These are phyloP conservation scores for Malurus alboscapulatus DNA, from an alignment of 2,113 vertebrate genomes.

Conservation along the genomic window DNA sequence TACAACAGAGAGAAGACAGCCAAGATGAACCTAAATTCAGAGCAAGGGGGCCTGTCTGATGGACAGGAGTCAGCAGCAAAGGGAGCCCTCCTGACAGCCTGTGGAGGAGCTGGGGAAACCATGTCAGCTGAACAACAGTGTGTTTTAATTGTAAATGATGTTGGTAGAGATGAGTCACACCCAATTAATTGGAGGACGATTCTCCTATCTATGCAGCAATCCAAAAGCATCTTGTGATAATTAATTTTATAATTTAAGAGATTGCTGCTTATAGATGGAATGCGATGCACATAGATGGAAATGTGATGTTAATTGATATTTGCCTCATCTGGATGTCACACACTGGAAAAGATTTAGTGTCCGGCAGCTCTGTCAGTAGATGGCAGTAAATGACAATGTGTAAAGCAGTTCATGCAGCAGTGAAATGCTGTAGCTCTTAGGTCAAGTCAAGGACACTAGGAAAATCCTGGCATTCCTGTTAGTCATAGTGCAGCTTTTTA, in stretches of 20 bases:
- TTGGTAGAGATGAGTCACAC: neutral
- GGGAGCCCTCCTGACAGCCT: neutral
- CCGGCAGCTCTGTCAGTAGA: neutral
- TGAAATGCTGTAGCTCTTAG: neutral
- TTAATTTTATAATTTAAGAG: neutral
- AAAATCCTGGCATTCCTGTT: neutral
- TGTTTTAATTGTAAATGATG: neutral
- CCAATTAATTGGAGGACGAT: neutral
- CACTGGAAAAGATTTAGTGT: neutral
- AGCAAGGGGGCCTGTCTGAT: neutral
- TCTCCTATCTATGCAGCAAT: neutral
- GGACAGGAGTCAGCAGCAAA: neutral
- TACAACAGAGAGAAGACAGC: neutral
- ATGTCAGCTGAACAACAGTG: neutral
- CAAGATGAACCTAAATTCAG: neutral
- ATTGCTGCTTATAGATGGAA: neutral
- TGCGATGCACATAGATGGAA: neutral
- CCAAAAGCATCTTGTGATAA: neutral
- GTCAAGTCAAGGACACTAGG: neutral
- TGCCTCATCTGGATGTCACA: neutral
- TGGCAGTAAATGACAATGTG: constrained; percentile 15
- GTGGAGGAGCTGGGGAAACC: neutral
- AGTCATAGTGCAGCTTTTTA: neutral
- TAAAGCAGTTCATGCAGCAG: neutral
- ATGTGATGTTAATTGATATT: neutral